These are phyloP conservation scores for Ptychadena robeensis DNA, from an alignment of 2,797 vertebrate species.

Conservation along the genomic window DNA sequence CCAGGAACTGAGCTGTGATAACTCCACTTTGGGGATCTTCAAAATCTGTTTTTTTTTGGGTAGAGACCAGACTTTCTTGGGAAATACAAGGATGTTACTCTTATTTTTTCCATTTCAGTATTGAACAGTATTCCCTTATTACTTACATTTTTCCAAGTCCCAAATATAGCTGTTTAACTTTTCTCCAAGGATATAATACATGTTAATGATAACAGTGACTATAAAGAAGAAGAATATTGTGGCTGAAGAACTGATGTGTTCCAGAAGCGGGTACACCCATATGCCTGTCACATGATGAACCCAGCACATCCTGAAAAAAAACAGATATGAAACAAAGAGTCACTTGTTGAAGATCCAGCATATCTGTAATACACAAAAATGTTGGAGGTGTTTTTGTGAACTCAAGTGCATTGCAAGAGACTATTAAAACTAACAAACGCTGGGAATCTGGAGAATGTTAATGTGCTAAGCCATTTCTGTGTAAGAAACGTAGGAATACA, in stretches of 20 bases:
- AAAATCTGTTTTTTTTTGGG: too few relatives aligned
- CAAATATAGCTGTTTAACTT: slow-evolving; percentile 95
- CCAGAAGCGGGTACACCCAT: slow-evolving; percentile 95
- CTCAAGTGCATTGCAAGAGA: slow-evolving; percentile 31
- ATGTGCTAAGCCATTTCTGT: slow-evolving; percentile 41
- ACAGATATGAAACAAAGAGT: slow-evolving; percentile 35
- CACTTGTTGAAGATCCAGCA: slow-evolving; percentile 37
- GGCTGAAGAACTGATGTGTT: slow-evolving; percentile 83
- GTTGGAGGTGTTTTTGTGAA: slow-evolving; percentile 26
- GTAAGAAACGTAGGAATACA: slow-evolving; percentile 34
- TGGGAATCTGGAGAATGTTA: slow-evolving; percentile 53
- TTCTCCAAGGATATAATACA: slow-evolving; percentile 91
- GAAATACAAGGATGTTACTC: background rate
- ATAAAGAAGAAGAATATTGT: slow-evolving; percentile 85
- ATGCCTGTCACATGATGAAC: slow-evolving; percentile 94
- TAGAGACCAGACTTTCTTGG: background rate
- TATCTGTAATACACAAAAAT: slow-evolving; percentile 20
- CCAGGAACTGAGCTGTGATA: too few relatives aligned
- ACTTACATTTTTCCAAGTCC: slow-evolving; percentile 88
- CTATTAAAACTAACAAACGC: slow-evolving; percentile 47
- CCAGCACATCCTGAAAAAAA: slow-evolving; percentile 89
- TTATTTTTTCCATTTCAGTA: background rate
- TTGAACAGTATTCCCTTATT: slow-evolving; percentile 33
- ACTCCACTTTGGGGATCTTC: too few relatives aligned
- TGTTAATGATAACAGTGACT: slow-evolving; percentile 78